Evolutionary conservation across 2,113 vertebrate genomes (phyloP).

Genomic region (Tyrannus savana): DNA sequence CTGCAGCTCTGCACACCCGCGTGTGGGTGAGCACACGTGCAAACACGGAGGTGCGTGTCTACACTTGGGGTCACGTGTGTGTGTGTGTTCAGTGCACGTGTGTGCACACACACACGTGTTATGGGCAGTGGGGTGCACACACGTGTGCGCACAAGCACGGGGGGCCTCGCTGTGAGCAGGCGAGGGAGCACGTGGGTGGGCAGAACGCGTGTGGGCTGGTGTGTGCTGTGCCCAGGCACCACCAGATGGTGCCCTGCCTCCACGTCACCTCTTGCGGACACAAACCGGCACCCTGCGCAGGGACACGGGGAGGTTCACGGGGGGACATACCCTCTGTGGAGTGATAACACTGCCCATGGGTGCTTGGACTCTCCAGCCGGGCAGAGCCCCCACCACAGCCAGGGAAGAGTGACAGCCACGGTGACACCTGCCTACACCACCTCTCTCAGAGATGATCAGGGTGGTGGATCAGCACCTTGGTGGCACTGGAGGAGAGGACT

Average conservation of each 20-base stretch:
- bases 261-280: not conserved
- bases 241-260: conserved; percentile 44
- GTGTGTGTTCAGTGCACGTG: not conserved
- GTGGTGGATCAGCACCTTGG: not conserved
- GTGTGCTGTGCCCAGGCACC: conserved; percentile 2
- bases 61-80: accelerated
- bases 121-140: not conserved
- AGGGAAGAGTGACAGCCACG: not conserved
- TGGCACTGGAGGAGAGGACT: not conserved
- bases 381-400: not conserved
- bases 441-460: accelerated
- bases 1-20: accelerated
- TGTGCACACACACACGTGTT: accelerated
- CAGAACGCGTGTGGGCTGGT: not conserved
- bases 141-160: accelerated
- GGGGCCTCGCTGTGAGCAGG: not conserved
- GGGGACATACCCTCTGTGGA: not conserved
- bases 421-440: not conserved
- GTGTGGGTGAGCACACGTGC: accelerated
- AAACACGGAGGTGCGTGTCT: accelerated
- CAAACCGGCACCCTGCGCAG: not conserved
- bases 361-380: not conserved
- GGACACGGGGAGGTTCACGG: not conserved
- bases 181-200: not conserved
- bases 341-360: not conserved